Evolutionary conservation across 2,888 invertebrate species (phyloP).

Genomic region (Tanytarsus gracilentus): DNA sequence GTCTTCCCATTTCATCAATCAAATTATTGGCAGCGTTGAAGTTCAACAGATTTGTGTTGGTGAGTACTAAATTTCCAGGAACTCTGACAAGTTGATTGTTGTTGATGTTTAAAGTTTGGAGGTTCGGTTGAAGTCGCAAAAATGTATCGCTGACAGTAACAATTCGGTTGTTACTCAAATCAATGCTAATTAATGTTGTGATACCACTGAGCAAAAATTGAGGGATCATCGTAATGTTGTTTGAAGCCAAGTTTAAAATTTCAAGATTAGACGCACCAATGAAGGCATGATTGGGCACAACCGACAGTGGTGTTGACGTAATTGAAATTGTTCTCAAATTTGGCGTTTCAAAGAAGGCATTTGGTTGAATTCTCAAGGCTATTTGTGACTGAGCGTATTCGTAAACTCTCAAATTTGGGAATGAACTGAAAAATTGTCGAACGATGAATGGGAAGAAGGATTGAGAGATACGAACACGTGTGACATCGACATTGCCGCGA

Average conservation of each 20-base stretch:
- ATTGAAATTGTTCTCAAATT: not conserved
- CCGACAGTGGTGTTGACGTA: not conserved
- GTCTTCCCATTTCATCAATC: not conserved
- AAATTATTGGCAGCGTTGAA: not conserved
- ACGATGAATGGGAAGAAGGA: not conserved
- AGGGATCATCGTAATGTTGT: not conserved
- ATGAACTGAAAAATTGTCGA: not conserved
- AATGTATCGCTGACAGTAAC: not conserved
- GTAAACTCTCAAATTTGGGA: not conserved
- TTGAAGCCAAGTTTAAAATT: not conserved
- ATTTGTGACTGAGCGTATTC: not conserved
- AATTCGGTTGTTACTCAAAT: not conserved
- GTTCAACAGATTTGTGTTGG: not conserved
- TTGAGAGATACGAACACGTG: not conserved
- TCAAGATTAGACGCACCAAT: not conserved
- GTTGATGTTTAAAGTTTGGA: not conserved
- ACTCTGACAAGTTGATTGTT: not conserved
- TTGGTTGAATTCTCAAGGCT: not conserved
- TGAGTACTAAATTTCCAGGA: not conserved
- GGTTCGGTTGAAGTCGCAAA: not conserved
- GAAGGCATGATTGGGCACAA: not conserved
- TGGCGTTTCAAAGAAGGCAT: not conserved
- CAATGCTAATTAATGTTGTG: not conserved
- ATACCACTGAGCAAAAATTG: not conserved
- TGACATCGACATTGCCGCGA: not conserved